Evolutionary conservation across 2,888 invertebrate species (phyloP).

Genomic region (Drosophila flavopinicola): DNA sequence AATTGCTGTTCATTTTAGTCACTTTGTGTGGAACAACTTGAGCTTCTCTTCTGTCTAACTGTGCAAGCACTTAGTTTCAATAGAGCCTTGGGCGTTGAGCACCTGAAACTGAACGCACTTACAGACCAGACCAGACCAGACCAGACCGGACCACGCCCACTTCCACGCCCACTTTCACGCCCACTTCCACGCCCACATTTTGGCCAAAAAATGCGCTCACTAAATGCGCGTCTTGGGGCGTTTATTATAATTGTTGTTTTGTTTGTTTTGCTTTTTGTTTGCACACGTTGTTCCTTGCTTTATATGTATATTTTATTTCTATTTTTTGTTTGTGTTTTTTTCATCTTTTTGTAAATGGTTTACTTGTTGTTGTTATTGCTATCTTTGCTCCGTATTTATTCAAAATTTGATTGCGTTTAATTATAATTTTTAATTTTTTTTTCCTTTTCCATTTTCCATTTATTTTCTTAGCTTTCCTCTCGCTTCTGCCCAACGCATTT

Average conservation of each 20-base stretch:
- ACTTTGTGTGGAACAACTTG: slow-evolving; percentile 3
- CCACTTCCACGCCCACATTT: not conserved
- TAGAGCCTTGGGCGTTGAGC: slow-evolving; percentile 24
- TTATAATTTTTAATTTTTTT: slow-evolving; percentile 57
- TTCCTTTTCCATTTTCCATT: slow-evolving; percentile 7
- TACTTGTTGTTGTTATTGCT: slow-evolving; percentile 21
- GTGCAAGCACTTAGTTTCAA: slow-evolving; percentile 9
- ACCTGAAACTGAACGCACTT: slow-evolving; percentile 14
- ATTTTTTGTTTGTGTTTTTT: no score
- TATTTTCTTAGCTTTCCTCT: slow-evolving; percentile 48
- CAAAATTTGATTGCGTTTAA: slow-evolving; percentile 70
- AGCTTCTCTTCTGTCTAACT: slow-evolving; percentile 12
- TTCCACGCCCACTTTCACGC: slow-evolving; percentile 9
- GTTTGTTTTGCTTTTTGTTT: slow-evolving; percentile 40
- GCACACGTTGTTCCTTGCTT: slow-evolving; percentile 26
- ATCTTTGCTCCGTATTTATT: slow-evolving; percentile 46
- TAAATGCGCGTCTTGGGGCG: slow-evolving; percentile 38
- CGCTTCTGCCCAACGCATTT: slow-evolving; percentile 33
- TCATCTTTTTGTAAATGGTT: no score
- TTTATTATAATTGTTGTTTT: slow-evolving; percentile 61
- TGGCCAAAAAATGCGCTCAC: slow-evolving; percentile 21
- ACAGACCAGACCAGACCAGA: no score
- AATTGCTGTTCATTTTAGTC: slow-evolving; percentile 6
- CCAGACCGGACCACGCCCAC: no score
- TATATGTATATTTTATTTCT: slow-evolving; percentile 55